Base-by-base conservation (phyloP, 2,888 invertebrate species). In the Amblyjoppa proteus region DNA sequence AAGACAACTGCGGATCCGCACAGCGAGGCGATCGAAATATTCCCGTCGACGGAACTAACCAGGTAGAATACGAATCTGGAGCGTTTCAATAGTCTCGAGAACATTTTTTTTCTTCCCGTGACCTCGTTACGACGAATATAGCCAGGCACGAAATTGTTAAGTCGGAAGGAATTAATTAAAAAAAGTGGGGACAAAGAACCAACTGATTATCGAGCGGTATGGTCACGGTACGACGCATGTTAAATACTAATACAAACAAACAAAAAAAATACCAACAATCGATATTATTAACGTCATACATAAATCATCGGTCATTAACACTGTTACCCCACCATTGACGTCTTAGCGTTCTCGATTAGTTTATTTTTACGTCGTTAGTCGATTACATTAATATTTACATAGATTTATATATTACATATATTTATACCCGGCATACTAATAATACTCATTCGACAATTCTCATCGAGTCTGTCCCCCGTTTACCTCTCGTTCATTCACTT, bases 231-330 rank as follows among this genome's bases (percentile, higher is more conserved):
- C 81, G 11, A 69, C 76, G 77, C 81, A 81, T 77, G 84, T 61
- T 61, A 69, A 34, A 69, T 73, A 81, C 71, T 81, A 73, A 81
- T 80, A 53, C 51, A 34, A 34, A 34, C 6, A 34, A 41, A 45
- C 1, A 45, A 9, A 45, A 11, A 69, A 34, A 61, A 68, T 61
- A 73, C 75, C 66, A 66, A 66, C 66, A 75, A 68, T 76, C 58
- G 66, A 51, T 16, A 81, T 74, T 74, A 56, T 74, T 76, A 75
- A 76, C 66, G 41, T 20, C 68, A 74, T 74, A 75, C 68, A 49
- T 68, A 49, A 16, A 81, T 70, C 66, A 49, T 70, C 58, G 77
- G 78, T 69, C 75, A 81, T 81, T 84, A 71, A 84, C 81, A 86
- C 64, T 51, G 73, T 86, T 79, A 34, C 70, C 79, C 76, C 73